phyloP scores from a whole-genome alignment of 2,888 invertebrate genomes.

The Epiblema foenella region DNA sequence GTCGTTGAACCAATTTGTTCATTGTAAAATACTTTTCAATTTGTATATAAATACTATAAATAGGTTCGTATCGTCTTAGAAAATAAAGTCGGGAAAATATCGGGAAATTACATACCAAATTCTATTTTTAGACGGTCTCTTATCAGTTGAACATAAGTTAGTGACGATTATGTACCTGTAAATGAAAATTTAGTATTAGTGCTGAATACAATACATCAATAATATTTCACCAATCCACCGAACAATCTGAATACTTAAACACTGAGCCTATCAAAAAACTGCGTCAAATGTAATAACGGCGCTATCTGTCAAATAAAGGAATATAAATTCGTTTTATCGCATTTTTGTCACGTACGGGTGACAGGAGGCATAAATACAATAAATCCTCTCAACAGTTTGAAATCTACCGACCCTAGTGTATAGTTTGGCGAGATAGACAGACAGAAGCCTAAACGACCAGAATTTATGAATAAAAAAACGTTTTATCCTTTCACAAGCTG shows the following conservation, averaged over 20 bases:
- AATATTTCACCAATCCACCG: neutral
- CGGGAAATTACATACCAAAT: neutral
- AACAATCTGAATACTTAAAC: neutral
- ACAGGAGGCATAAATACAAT: constrained; percentile 3
- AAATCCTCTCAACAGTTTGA: neutral
- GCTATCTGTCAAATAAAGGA: neutral
- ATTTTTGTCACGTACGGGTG: constrained; percentile 10
- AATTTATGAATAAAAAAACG: neutral
- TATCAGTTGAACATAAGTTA: neutral
- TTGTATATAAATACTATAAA: neutral
- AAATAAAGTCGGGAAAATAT: neutral
- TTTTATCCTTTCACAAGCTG: neutral
- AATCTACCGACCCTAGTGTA: neutral
- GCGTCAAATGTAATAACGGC: neutral
- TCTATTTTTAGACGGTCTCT: no score
- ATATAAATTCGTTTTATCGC: constrained; percentile 6
- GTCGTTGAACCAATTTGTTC: constrained; percentile 12
- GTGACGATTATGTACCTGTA: constrained; percentile 4
- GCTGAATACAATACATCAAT: neutral
- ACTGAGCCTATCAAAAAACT: neutral
- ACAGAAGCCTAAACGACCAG: neutral
- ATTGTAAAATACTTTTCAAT: neutral
- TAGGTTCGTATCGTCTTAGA: neutral
- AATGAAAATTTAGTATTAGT: neutral
- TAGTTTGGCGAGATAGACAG: neutral